Conservation (phyloP, 2,888 invertebrate species). For the Glaucopsyche alexis region DNA sequence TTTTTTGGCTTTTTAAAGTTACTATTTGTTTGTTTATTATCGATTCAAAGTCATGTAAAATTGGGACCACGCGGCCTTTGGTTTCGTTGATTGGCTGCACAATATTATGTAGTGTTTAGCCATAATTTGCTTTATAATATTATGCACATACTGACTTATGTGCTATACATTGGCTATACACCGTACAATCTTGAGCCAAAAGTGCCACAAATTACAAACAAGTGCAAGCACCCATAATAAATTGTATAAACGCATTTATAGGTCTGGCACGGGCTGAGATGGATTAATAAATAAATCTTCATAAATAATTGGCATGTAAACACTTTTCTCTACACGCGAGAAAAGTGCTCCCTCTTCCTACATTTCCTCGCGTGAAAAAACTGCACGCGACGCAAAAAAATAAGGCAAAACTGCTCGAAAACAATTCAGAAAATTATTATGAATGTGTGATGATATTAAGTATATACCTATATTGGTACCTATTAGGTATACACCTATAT, state of each 20-base stretch:
- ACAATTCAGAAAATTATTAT: background rate
- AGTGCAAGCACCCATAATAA: conserved; percentile 48
- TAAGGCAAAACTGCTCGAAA: background rate
- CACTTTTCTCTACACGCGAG: conserved; percentile 36
- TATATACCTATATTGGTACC: too few relatives aligned
- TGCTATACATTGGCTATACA: conserved; percentile 39
- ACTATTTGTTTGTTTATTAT: too few relatives aligned
- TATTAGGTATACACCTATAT: too few relatives aligned
- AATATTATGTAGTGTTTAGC: background rate
- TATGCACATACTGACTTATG: conserved; percentile 3
- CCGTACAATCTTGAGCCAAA: conserved; percentile 42
- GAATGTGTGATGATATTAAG: background rate
- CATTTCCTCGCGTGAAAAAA: background rate
- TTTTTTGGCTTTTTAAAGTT: too few relatives aligned
- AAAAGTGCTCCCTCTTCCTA: background rate
- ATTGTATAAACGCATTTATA: conserved; percentile 48
- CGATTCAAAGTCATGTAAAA: too few relatives aligned
- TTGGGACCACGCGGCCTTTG: too few relatives aligned
- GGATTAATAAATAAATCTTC: conserved; percentile 50
- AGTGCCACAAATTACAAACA: conserved; percentile 42
- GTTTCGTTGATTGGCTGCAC: background rate
- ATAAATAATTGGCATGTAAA: conserved; percentile 58
- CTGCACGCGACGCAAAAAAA: background rate
- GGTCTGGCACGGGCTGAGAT: conserved; percentile 48
- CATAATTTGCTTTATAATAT: conserved; percentile 19